These are phyloP conservation scores for Bombus waltoni DNA, from an alignment of 1,140 invertebrate species.

Conservation along the genomic window DNA sequence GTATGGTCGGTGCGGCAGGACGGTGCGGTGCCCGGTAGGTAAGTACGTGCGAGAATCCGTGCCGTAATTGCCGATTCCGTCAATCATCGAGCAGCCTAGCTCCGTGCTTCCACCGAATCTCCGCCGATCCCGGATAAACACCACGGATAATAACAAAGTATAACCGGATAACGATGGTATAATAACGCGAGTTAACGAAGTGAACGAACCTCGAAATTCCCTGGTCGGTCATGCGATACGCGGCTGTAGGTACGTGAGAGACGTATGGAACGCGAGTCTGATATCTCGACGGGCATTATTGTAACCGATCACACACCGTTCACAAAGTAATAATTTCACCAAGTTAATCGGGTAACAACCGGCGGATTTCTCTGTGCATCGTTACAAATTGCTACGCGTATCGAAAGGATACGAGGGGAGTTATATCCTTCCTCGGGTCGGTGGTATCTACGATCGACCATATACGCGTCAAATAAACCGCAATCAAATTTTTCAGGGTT, in stretches of 20 bases:
- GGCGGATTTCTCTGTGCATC: conserved; percentile 37
- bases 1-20: conserved; percentile 47
- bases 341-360: conserved; percentile 40
- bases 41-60: conserved; percentile 70
- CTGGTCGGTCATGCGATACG: conserved; percentile 46
- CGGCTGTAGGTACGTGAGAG: background rate
- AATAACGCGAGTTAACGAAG: conserved; percentile 65
- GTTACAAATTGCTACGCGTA: conserved; percentile 41
- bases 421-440: too few relatives aligned
- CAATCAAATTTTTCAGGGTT: conserved; percentile 29
- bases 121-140: conserved; percentile 52
- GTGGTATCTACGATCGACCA: background rate
- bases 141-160: conserved; percentile 65
- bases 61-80: conserved; percentile 68
- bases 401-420: conserved; percentile 25
- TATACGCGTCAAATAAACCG: conserved; percentile 22
- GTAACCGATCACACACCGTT: conserved; percentile 53
- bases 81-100: conserved; percentile 60
- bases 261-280: conserved; percentile 34
- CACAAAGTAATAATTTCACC: conserved; percentile 52
- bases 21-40: conserved; percentile 56
- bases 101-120: conserved; percentile 53
- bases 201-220: conserved; percentile 48
- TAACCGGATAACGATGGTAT: conserved; percentile 60
- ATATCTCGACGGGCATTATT: conserved; percentile 55